phyloP scores from a whole-genome alignment of 2,113 vertebrate genomes.

The Corynorhinus townsendii region DNA sequence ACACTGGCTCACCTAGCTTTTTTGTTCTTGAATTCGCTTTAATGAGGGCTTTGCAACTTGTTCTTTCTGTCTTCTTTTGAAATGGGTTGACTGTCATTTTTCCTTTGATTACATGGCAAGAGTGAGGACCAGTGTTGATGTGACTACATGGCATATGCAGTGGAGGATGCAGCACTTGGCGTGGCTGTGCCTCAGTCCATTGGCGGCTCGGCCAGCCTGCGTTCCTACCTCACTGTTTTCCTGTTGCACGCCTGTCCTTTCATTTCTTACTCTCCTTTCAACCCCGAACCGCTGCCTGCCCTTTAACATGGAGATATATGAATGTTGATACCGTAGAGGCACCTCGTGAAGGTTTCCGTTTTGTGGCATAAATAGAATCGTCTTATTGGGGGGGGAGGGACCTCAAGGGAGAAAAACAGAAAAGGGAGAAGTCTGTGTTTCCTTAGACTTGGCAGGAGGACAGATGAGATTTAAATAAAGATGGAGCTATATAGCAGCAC shows the following conservation, averaged over 20 bases:
- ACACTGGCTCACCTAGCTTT: not conserved
- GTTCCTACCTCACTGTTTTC: not conserved
- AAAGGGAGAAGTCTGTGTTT: not conserved
- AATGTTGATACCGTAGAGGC: not conserved
- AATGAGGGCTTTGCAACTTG: not conserved
- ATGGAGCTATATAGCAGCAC: not conserved
- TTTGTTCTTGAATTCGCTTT: not conserved
- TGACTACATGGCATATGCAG: not conserved
- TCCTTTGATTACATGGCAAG: not conserved
- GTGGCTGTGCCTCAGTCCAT: not conserved
- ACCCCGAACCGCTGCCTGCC: not conserved
- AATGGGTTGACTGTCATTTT: not conserved
- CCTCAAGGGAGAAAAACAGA: not conserved
- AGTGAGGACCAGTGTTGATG: not conserved
- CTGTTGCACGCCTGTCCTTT: not conserved
- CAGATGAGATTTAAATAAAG: not conserved
- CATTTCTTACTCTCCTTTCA: not conserved
- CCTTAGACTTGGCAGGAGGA: not conserved
- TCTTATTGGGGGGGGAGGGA: not conserved
- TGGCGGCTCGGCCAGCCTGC: not conserved
- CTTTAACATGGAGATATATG: not conserved
- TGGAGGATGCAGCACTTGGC: not conserved
- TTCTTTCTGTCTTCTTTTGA: not conserved
- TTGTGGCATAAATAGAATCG: not conserved
- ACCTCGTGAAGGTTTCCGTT: not conserved